These are phyloP conservation scores for Alligator mississippiensis DNA, from an alignment of 2,113 vertebrate genomes.

Conservation along the genomic window DNA sequence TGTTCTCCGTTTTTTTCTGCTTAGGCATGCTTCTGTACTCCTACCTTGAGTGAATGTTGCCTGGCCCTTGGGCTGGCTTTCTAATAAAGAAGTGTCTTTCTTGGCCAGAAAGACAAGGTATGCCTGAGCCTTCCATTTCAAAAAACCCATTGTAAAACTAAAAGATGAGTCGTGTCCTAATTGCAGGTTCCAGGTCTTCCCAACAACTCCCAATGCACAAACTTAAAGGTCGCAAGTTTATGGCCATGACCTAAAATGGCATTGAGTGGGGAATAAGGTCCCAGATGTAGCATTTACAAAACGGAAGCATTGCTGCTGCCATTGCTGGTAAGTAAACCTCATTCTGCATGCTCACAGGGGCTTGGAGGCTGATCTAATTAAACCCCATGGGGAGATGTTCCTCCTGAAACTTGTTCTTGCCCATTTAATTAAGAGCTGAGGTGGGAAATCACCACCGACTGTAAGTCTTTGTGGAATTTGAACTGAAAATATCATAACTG, in stretches of 20 bases:
- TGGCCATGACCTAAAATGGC: neutral
- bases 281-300: neutral
- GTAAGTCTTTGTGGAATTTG: accelerated
- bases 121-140: no score
- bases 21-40: no score
- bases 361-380: neutral
- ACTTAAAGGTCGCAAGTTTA: neutral
- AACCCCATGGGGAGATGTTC: neutral
- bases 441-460: neutral
- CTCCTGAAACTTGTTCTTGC: neutral
- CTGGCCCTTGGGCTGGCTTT: no score
- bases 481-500: neutral
- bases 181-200: no score
- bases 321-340: neutral
- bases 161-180: no score
- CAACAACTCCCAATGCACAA: neutral
- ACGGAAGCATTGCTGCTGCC: neutral
- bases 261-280: neutral
- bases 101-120: no score
- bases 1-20: no score
- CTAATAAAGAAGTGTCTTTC: no score
- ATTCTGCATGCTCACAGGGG: neutral
- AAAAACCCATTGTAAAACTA: no score
- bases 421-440: neutral
- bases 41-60: no score